Conservation (phyloP, 1,140 invertebrate species). For the Muscidifurax raptorellus region DNA sequence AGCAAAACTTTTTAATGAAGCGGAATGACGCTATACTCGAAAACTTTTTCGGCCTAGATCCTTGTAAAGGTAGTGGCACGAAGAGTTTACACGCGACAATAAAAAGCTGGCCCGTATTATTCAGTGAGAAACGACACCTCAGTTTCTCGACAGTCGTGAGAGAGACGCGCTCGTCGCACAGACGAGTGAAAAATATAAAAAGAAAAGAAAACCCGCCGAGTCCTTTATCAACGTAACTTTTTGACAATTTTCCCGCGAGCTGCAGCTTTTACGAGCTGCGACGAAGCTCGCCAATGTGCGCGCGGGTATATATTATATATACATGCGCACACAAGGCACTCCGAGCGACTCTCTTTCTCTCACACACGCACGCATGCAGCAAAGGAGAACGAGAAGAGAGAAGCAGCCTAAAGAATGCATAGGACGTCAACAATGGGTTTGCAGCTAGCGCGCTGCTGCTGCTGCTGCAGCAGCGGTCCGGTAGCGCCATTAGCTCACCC, state of each 20-base stretch:
- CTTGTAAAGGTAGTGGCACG: neutral
- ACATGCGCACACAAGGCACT: neutral
- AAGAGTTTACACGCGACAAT: neutral
- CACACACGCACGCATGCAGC: neutral
- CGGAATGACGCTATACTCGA: neutral
- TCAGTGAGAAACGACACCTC: neutral
- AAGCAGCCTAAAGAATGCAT: conserved; percentile 48
- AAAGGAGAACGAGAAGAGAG: neutral
- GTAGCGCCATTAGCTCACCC: conserved; percentile 55
- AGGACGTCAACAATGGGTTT: conserved; percentile 53
- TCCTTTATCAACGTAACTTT: conserved; percentile 10
- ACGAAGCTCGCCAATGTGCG: neutral
- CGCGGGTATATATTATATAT: neutral
- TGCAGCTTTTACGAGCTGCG: conserved; percentile 25
- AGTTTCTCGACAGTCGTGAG: neutral
- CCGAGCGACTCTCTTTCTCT: neutral
- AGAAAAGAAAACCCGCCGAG: neutral
- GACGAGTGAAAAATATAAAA: neutral
- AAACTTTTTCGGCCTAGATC: neutral
- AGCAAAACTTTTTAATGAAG: conserved; percentile 24
- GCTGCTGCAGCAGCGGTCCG: conserved; percentile 12
- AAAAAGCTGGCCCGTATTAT: conserved; percentile 19
- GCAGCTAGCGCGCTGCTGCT: conserved; percentile 25
- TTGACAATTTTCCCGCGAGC: conserved; percentile 35
- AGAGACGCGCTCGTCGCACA: neutral